Conservation (phyloP, 2,888 invertebrate species). For the Onthophagus sagittarius region DNA sequence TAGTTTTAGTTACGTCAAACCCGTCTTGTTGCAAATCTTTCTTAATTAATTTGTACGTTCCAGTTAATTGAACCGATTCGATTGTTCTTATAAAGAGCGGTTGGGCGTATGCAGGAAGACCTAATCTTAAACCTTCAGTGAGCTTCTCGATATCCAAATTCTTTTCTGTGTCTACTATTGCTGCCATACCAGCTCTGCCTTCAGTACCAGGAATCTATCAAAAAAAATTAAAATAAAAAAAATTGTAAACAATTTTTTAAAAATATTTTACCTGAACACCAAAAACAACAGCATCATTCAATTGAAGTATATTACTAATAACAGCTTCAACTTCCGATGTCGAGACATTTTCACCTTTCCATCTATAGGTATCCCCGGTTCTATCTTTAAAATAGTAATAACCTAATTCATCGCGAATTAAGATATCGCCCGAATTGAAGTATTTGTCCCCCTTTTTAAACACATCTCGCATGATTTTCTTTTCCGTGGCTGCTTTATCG, state of each 20-base stretch:
- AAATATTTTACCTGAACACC: conserved; percentile 72
- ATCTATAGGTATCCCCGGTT: conserved; percentile 80
- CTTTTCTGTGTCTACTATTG: conserved; percentile 69
- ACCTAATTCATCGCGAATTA: conserved; percentile 87
- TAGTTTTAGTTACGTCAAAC: conserved; percentile 68
- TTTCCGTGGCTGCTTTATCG: conserved; percentile 61
- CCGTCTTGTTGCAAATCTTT: conserved; percentile 80
- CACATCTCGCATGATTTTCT: conserved; percentile 68
- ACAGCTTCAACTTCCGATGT: conserved; percentile 93
- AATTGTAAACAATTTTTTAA: background rate
- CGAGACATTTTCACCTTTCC: conserved; percentile 97
- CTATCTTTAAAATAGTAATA: conserved; percentile 92
- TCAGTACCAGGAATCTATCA: conserved; percentile 71
- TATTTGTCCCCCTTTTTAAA: conserved; percentile 81
- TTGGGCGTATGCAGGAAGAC: conserved; percentile 80
- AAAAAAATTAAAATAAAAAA: conserved; percentile 1
- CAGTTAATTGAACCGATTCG: conserved; percentile 73
- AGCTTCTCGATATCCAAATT: conserved; percentile 58
- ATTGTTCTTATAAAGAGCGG: conserved; percentile 84
- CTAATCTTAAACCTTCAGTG: conserved; percentile 62
- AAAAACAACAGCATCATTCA: conserved; percentile 76
- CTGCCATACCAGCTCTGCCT: conserved; percentile 92
- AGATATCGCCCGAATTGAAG: conserved; percentile 88
- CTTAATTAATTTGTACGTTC: conserved; percentile 93
- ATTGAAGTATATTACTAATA: conserved; percentile 69